These are phyloP conservation scores for Saccostrea echinata DNA, from an alignment of 1,140 invertebrate genomes.

Conservation along the genomic window DNA sequence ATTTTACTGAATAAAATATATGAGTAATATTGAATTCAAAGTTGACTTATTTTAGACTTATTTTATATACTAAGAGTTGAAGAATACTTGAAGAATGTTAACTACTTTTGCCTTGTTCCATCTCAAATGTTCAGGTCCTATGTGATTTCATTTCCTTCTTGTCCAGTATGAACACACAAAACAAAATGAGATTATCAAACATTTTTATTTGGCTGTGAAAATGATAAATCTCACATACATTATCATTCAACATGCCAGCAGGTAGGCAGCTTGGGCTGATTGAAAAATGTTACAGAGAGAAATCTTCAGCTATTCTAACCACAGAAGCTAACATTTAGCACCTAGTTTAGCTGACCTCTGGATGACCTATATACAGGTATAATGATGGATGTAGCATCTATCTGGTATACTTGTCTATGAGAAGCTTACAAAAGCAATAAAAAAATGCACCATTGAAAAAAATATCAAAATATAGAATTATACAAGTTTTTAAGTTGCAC, in stretches of 20 bases:
- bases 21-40: too few relatives aligned
- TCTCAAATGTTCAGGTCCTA: too few relatives aligned
- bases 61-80: too few relatives aligned
- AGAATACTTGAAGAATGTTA: too few relatives aligned
- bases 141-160: neutral
- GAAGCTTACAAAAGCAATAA: constrained; percentile 34
- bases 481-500: neutral
- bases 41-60: too few relatives aligned
- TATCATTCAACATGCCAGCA: constrained; percentile 17
- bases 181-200: constrained; percentile 26
- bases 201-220: constrained; percentile 37
- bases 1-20: too few relatives aligned
- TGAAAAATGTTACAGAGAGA: neutral
- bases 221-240: constrained; percentile 27
- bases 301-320: neutral
- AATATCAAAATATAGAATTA: constrained; percentile 7
- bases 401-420: constrained; percentile 10
- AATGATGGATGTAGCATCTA: constrained; percentile 30
- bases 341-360: neutral
- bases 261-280: neutral
- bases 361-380: neutral
- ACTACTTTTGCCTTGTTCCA: too few relatives aligned
- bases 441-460: constrained; percentile 19
- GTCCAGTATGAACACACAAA: neutral
- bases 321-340: constrained; percentile 21